phyloP scores from a whole-genome alignment of 2,113 vertebrate genomes.

The Anhinga rufa region DNA sequence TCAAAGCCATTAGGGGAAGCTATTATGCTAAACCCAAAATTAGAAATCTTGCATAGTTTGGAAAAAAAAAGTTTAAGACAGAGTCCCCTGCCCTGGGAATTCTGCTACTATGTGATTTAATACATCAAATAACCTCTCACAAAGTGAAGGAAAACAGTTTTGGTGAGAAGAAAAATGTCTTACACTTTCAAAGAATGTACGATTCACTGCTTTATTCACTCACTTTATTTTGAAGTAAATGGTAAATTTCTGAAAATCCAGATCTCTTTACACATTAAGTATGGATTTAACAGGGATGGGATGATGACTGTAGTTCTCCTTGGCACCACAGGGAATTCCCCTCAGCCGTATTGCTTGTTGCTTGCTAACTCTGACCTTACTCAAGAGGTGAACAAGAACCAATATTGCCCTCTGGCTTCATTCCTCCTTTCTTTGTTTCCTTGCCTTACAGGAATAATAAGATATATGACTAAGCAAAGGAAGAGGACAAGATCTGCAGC shows the following conservation, averaged over 20 bases:
- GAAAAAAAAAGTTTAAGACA: fast-evolving
- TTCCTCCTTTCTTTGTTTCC: background rate
- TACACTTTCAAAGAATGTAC: background rate
- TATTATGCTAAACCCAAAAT: background rate
- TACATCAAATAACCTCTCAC: background rate
- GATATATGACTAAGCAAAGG: background rate
- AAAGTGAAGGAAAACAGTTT: background rate
- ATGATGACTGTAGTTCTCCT: background rate
- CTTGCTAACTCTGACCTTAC: background rate
- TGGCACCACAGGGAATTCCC: background rate
- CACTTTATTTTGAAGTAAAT: background rate
- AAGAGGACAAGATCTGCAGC: background rate
- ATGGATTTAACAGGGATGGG: background rate
- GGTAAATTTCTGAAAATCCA: background rate
- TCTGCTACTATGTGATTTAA: background rate
- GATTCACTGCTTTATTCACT: background rate
- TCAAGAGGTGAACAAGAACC: background rate
- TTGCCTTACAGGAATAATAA: background rate
- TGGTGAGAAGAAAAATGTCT: background rate
- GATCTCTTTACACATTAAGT: background rate
- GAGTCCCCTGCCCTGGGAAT: background rate
- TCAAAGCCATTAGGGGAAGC: background rate
- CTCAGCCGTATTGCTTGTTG: background rate
- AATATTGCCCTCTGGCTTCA: background rate
- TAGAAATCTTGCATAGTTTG: background rate